phyloP scores from a whole-genome alignment of 2,797 vertebrate genomes.

The Melanotaenia parkinsoni region DNA sequence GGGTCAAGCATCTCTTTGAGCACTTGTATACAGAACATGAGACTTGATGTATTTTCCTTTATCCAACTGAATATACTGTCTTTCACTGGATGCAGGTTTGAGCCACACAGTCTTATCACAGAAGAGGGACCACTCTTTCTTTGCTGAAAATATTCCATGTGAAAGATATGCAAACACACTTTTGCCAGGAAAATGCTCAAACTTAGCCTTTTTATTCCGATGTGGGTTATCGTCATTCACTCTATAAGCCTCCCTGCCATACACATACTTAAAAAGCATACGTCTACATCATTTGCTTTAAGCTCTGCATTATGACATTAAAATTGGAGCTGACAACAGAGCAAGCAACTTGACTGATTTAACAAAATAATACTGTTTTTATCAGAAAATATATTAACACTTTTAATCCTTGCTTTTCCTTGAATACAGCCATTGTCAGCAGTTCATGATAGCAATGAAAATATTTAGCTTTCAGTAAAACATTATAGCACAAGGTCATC shows the following conservation, averaged over 20 bases:
- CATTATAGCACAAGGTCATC: slow-evolving; percentile 78
- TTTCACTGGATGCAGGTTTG: slow-evolving; percentile 46
- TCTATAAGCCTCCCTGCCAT: slow-evolving; percentile 66
- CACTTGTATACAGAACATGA: slow-evolving; percentile 47
- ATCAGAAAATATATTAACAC: slow-evolving; percentile 88
- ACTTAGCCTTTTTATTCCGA: slow-evolving; percentile 46
- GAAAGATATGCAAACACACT: slow-evolving; percentile 74
- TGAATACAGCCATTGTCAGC: slow-evolving; percentile 84
- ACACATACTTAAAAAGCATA: slow-evolving; percentile 88
- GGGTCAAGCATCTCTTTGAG: slow-evolving; percentile 50
- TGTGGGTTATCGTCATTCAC: slow-evolving; percentile 47
- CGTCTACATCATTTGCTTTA: slow-evolving; percentile 83
- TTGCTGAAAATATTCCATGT: slow-evolving; percentile 54
- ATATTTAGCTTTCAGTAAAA: slow-evolving; percentile 83
- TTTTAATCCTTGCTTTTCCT: slow-evolving; percentile 76
- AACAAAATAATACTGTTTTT: slow-evolving; percentile 90
- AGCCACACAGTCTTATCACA: slow-evolving; percentile 61
- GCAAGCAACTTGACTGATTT: slow-evolving; percentile 86
- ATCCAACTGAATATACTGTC: slow-evolving; percentile 57
- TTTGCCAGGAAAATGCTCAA: slow-evolving; percentile 56
- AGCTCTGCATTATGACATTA: slow-evolving; percentile 82
- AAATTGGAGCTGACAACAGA: slow-evolving; percentile 83
- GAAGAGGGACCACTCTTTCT: slow-evolving; percentile 51
- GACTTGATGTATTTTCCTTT: slow-evolving; percentile 46
- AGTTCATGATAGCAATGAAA: slow-evolving; percentile 83